These are phyloP conservation scores for Cybosia mesomella DNA, from an alignment of 2,888 invertebrate genomes.

Conservation along the genomic window DNA sequence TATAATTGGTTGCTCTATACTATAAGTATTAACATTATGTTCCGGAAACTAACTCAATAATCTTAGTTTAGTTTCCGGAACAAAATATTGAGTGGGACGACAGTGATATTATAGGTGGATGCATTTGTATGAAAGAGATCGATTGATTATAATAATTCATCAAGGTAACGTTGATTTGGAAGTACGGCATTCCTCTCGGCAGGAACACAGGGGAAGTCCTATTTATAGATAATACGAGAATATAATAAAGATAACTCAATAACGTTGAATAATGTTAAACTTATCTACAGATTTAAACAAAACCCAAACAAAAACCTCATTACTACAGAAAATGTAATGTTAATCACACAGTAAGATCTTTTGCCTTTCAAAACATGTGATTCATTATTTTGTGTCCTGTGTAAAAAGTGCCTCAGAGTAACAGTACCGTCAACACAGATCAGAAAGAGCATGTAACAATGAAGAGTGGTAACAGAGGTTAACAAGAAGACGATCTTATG, in stretches of 20 bases:
- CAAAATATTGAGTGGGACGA: slow-evolving; percentile 58
- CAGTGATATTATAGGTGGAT: slow-evolving; percentile 56
- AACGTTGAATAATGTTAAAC: background rate
- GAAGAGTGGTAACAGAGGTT: background rate
- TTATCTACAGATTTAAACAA: background rate
- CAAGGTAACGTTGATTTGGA: background rate
- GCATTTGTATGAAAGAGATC: slow-evolving; percentile 37
- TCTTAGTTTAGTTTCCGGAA: slow-evolving; percentile 62
- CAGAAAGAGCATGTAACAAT: background rate
- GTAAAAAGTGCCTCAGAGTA: background rate
- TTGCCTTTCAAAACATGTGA: background rate
- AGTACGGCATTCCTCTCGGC: background rate
- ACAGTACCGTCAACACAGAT: background rate
- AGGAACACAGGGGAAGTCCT: background rate
- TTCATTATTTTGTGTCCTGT: background rate
- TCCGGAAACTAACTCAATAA: background rate
- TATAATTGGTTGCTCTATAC: slow-evolving; percentile 43
- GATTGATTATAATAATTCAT: background rate
- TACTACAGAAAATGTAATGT: background rate
- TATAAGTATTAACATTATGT: slow-evolving; percentile 33
- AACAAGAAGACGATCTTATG: background rate
- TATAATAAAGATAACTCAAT: background rate
- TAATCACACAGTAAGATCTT: background rate
- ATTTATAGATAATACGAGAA: background rate
- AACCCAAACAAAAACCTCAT: background rate